Evolutionary conservation across 2,888 invertebrate species (phyloP).

Genomic region (Pseudococcus jackbeardsleyi): DNA sequence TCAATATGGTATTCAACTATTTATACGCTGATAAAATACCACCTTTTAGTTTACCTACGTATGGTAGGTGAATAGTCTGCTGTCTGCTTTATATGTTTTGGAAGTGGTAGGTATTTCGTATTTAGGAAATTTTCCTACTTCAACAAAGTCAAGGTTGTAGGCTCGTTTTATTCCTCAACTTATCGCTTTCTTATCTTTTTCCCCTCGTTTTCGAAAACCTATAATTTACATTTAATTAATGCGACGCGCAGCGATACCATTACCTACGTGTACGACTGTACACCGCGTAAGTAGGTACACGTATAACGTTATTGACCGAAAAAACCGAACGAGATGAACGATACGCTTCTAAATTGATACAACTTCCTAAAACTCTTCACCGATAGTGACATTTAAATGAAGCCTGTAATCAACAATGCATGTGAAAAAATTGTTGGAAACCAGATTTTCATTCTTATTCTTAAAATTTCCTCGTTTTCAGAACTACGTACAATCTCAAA

Average conservation of each 20-base stretch:
- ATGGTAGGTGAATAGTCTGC: neutral
- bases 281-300: no score
- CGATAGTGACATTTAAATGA: neutral
- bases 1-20: neutral
- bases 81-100: neutral
- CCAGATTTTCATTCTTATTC: no score
- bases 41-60: neutral
- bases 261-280: neutral
- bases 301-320: neutral
- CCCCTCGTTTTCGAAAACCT: neutral
- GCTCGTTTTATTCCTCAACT: neutral
- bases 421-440: no score
- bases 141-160: conserved; percentile 35
- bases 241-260: neutral
- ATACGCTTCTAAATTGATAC: conserved; percentile 12
- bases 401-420: neutral
- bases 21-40: conserved; percentile 6
- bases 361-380: neutral
- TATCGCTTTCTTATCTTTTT: conserved; percentile 36
- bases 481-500: no score
- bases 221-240: conserved; percentile 56
- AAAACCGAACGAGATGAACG: neutral
- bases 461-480: no score
- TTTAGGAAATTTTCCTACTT: neutral
- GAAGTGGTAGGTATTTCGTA: neutral